These are phyloP conservation scores for Hucho hucho DNA, from an alignment of 2,113 vertebrate genomes.

Conservation along the genomic window DNA sequence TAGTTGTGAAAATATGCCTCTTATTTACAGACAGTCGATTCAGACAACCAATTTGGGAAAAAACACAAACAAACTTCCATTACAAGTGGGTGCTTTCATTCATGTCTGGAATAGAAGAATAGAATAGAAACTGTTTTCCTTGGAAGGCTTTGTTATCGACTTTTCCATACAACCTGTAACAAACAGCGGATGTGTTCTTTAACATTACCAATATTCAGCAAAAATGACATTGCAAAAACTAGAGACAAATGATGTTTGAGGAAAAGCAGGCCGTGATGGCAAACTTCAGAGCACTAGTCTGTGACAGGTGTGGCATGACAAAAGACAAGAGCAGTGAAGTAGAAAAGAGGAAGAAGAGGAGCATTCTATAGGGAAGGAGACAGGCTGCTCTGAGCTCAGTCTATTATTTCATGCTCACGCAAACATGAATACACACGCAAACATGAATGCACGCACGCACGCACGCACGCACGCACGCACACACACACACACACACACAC, in stretches of 20 bases:
- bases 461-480: neutral
- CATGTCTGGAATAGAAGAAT: slow-evolving; percentile 8
- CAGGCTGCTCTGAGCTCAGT: slow-evolving; percentile 44
- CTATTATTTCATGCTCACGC: slow-evolving; percentile 38
- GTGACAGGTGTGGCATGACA: slow-evolving; percentile 48
- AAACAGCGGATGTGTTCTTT: slow-evolving; percentile 6
- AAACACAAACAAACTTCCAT: slow-evolving; percentile 13
- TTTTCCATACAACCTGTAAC: slow-evolving; percentile 13
- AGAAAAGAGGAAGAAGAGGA: slow-evolving; percentile 9
- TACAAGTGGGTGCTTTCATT: slow-evolving; percentile 18
- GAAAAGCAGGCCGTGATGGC: slow-evolving; percentile 34
- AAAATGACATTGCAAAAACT: slow-evolving; percentile 17
- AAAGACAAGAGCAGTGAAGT: slow-evolving; percentile 33
- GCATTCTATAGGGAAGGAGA: slow-evolving; percentile 35
- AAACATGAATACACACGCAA: neutral
- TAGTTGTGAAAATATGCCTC: neutral
- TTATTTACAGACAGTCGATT: slow-evolving; percentile 14
- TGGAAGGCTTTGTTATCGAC: neutral
- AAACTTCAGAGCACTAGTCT: slow-evolving; percentile 44
- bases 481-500: slow-evolving; percentile 23
- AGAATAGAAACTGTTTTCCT: slow-evolving; percentile 6
- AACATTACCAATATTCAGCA: neutral
- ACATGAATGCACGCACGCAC: neutral
- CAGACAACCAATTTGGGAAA: slow-evolving; percentile 11
- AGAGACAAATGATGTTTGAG: slow-evolving; percentile 24